Evolutionary conservation across 2,888 invertebrate species (phyloP).

Genomic region (Galeopsomyia nigrocyanea): DNA sequence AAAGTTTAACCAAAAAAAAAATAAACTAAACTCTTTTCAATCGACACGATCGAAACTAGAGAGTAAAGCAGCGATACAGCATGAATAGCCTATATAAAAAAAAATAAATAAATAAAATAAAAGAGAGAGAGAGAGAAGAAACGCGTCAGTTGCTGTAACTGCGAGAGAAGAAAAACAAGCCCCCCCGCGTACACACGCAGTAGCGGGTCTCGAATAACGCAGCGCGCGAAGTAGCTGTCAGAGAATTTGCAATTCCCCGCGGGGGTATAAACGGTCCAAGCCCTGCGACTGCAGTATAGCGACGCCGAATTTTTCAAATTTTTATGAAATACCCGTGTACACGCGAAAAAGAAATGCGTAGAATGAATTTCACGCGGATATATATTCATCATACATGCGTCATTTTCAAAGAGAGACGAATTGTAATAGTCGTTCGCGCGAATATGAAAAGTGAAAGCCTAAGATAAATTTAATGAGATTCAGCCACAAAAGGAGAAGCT

Average conservation of each 20-base stretch:
- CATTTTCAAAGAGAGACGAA: constrained; percentile 40
- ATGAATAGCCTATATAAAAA: constrained; percentile 19
- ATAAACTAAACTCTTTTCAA: no score
- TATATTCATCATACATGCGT: constrained; percentile 28
- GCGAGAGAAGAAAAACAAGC: background rate
- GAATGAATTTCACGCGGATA: background rate
- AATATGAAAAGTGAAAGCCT: constrained; percentile 39
- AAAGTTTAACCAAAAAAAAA: no score
- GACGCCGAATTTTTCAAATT: constrained; percentile 41
- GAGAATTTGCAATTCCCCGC: constrained; percentile 50
- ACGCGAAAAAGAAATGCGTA: background rate
- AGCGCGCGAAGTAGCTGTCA: constrained; percentile 49
- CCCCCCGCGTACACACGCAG: constrained; percentile 3
- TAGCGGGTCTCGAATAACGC: constrained; percentile 34
- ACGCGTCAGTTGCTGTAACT: no score
- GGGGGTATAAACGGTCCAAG: constrained; percentile 14
- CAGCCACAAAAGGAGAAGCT: constrained; percentile 16
- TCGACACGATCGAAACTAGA: no score
- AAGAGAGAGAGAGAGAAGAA: constrained; percentile 1
- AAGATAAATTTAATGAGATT: constrained; percentile 65
- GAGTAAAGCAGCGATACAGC: background rate
- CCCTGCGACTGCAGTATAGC: background rate
- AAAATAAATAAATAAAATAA: constrained; percentile 36
- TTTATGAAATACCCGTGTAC: constrained; percentile 38
- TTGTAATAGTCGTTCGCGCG: background rate